Conservation (phyloP, 2,888 invertebrate genomes). For the Tillus elongatus region DNA sequence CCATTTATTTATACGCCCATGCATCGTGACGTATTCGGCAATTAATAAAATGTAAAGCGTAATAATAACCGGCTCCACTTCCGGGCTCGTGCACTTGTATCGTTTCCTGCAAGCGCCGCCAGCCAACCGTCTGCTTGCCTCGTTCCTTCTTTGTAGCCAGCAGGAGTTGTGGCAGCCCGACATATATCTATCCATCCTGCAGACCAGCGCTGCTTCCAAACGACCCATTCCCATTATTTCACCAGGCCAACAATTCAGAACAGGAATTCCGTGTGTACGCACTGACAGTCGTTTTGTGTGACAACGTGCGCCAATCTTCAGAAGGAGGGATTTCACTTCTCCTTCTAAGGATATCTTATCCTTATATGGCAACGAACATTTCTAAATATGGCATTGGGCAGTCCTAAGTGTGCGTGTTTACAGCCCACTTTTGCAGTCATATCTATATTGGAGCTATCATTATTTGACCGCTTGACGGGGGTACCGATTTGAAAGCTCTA, state of each 20-base stretch:
- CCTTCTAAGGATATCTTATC: conserved; percentile 72
- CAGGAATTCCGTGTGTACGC: conserved; percentile 27
- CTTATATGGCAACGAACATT: conserved; percentile 72
- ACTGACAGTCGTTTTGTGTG: conserved; percentile 27
- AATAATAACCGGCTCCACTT: conserved; percentile 21
- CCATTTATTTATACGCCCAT: conserved; percentile 29
- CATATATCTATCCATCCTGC: no score
- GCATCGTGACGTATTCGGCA: conserved; percentile 31
- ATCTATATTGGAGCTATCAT: no score
- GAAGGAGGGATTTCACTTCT: conserved; percentile 69
- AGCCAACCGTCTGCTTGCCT: no score
- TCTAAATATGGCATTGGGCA: conserved; percentile 77
- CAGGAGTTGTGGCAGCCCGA: no score
- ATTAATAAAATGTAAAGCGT: conserved; percentile 29
- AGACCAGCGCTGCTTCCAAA: no score
- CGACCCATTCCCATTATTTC: no score
- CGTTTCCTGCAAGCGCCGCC: conserved; percentile 12
- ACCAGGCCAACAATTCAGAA: no score
- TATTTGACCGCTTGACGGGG: no score
- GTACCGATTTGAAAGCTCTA: no score
- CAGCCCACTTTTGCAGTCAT: conserved; percentile 42
- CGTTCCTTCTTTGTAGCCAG: no score
- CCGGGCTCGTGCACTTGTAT: conserved; percentile 18
- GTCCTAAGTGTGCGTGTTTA: conserved; percentile 46
- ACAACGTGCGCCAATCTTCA: conserved; percentile 25